A percentile compares a stretch with the other conserved stretches of the same genome.
phyloP scores from a whole-genome alignment of 2,113 vertebrate genomes.

The Ascaphus truei region DNA sequence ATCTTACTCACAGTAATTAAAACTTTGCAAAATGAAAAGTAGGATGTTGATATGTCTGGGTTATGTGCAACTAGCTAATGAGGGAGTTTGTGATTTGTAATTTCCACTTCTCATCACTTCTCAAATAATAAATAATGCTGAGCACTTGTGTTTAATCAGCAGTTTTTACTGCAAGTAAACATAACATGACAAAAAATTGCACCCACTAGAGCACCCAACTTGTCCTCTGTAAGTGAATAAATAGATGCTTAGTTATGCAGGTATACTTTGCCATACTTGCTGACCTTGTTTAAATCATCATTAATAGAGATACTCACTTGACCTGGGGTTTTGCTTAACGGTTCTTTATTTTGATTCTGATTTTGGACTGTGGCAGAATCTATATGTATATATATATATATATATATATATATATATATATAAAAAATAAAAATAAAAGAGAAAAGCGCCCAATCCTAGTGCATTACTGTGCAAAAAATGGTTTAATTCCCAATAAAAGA shows the following conservation, averaged over 20 bases:
- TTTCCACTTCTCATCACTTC: constrained; percentile 8
- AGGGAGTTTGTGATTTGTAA: not conserved
- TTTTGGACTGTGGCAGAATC: no score
- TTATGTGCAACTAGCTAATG: not conserved
- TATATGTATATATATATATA: no score
- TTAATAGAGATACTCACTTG: constrained; percentile 10
- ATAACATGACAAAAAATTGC: constrained; percentile 11
- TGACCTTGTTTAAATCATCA: constrained; percentile 6
- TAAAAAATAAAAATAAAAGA: no score
- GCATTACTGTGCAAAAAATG: no score
- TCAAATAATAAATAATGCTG: constrained; percentile 14
- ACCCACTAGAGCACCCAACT: not conserved
- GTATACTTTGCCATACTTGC: not conserved
- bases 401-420: no score
- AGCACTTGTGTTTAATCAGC: constrained; percentile 13
- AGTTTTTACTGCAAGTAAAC: constrained; percentile 22
- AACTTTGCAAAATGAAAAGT: not conserved
- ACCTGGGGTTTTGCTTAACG: not conserved
- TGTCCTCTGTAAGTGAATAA: constrained; percentile 6
- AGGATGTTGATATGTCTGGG: not conserved
- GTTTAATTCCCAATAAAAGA: no score
- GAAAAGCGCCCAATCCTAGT: no score
- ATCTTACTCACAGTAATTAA: not conserved
- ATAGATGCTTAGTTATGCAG: constrained; percentile 22
- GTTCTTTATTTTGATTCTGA: no score